Conservation (phyloP, 2,797 vertebrate genomes). For the Pitangus sulphuratus region DNA sequence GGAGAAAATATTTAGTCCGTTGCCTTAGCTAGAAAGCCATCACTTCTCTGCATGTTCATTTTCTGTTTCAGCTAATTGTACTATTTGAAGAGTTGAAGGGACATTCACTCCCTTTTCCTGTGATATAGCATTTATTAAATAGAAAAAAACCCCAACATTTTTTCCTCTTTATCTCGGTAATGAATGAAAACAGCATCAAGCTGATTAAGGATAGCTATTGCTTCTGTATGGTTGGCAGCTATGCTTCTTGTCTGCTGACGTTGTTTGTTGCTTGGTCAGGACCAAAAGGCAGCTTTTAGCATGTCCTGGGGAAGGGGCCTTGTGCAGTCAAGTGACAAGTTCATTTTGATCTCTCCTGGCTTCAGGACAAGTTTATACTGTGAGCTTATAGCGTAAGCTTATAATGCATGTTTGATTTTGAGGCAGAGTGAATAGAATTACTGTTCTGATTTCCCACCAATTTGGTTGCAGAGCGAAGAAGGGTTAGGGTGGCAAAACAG, state of each 20-base stretch:
- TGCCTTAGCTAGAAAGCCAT: neutral
- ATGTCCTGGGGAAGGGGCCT: neutral
- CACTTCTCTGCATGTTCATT: fast-evolving
- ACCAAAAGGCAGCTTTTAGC: neutral
- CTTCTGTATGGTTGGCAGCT: neutral
- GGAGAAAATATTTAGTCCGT: neutral
- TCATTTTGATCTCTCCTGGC: neutral
- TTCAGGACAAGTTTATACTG: neutral
- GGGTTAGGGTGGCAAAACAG: neutral
- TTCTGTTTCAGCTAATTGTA: neutral
- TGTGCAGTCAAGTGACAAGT: neutral
- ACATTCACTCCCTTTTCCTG: neutral
- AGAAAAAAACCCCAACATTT: neutral
- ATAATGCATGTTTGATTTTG: neutral
- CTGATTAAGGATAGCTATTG: neutral
- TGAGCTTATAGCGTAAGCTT: neutral
- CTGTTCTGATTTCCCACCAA: neutral
- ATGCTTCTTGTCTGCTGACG: neutral
- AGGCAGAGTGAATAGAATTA: neutral
- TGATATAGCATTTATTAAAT: neutral
- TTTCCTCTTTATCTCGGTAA: neutral
- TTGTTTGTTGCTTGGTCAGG: neutral
- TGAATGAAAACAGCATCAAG: neutral
- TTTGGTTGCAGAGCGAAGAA: neutral
- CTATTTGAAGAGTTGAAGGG: neutral